Conservation (phyloP, 2,113 vertebrate genomes). For the Ophiodon elongatus region DNA sequence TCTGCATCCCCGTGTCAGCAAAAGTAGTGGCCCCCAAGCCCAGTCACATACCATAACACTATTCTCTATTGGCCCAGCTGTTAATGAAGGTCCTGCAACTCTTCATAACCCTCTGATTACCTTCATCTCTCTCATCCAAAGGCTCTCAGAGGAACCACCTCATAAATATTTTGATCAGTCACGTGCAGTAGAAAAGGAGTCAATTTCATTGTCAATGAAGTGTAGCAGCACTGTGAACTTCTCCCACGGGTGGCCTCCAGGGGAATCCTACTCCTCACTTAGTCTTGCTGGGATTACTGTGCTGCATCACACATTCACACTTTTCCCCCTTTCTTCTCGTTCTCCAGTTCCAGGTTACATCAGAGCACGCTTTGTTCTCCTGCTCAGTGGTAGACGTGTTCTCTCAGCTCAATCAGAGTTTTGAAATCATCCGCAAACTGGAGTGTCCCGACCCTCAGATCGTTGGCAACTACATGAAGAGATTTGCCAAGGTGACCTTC, state of each 20-base stretch:
- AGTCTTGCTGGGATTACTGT: background rate
- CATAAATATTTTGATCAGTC: slow-evolving; percentile 16
- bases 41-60: slow-evolving; percentile 38
- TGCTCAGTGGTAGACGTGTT: slow-evolving; percentile 98
- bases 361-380: slow-evolving; percentile 96
- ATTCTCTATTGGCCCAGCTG: slow-evolving; percentile 48
- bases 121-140: slow-evolving; percentile 18
- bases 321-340: slow-evolving; percentile 9
- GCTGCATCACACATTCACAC: slow-evolving; percentile 14
- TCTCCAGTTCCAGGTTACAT: slow-evolving; percentile 95
- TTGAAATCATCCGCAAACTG: slow-evolving; percentile 97
- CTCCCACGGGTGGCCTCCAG: background rate
- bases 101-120: slow-evolving; percentile 46
- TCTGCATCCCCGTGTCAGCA: slow-evolving; percentile 65
- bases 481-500: slow-evolving; percentile 93
- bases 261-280: background rate
- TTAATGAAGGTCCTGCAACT: slow-evolving; percentile 47
- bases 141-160: background rate
- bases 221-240: slow-evolving; percentile 5
- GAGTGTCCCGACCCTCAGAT: slow-evolving; percentile 98
- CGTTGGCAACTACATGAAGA: slow-evolving; percentile 96
- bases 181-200: background rate
- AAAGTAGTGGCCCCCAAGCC: slow-evolving; percentile 45
- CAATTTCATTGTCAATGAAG: slow-evolving; percentile 13
- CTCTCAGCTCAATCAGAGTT: slow-evolving; percentile 99